These are phyloP conservation scores for Falcunculus frontatus DNA, from an alignment of 2,113 vertebrate species.

Conservation along the genomic window DNA sequence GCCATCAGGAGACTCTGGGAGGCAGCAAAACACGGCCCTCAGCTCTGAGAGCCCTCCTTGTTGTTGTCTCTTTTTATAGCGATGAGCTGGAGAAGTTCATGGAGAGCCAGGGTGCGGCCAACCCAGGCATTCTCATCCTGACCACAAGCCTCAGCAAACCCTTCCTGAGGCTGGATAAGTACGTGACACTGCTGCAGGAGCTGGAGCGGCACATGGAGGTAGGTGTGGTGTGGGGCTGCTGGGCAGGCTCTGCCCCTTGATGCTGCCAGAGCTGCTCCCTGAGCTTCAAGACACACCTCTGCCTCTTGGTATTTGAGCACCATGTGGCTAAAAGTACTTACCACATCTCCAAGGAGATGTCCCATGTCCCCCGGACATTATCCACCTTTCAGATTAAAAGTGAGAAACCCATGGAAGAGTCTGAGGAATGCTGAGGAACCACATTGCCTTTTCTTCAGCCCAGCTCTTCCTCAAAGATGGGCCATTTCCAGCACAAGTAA, in stretches of 20 bases:
- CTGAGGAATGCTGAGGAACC: background rate
- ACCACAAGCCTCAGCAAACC: conserved; percentile 96
- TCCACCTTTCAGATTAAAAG: background rate
- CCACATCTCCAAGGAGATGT: background rate
- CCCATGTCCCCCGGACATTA: accelerated
- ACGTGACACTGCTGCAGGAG: conserved; percentile 91
- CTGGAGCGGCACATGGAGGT: conserved; percentile 97
- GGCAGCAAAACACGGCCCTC: background rate
- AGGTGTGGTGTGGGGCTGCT: background rate
- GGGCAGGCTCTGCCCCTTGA: background rate
- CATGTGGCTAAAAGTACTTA: background rate
- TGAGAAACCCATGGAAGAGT: background rate
- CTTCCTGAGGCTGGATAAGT: conserved; percentile 95
- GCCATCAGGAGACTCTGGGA: background rate
- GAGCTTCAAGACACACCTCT: background rate
- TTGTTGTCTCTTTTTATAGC: conserved; percentile 67
- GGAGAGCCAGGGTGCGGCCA: conserved; percentile 89
- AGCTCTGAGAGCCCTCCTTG: background rate
- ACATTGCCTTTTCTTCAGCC: background rate
- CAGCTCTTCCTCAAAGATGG: background rate
- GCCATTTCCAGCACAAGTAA: background rate
- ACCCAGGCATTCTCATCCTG: conserved; percentile 87
- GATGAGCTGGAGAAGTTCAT: conserved; percentile 94
- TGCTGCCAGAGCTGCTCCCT: background rate
- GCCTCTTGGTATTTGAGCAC: background rate